Evolutionary conservation across 2,797 vertebrate species (phyloP).

Genomic region (Leontocebus nigricollis): DNA sequence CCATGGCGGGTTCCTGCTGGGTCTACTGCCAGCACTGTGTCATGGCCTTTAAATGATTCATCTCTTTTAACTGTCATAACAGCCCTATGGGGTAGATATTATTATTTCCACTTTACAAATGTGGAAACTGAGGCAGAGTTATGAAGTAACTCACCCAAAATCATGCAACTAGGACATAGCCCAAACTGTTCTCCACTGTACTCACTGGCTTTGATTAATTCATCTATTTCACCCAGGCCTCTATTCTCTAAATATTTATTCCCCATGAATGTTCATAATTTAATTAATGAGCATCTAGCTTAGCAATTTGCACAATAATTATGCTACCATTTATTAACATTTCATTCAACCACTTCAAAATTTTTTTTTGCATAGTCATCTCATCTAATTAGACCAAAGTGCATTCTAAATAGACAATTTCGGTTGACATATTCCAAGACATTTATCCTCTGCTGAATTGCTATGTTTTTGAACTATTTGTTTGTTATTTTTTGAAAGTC

Average conservation of each 20-base stretch:
- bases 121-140: background rate
- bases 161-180: background rate
- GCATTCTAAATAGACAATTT: background rate
- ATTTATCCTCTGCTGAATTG: slow-evolving; percentile 1
- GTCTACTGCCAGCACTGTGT: background rate
- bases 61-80: background rate
- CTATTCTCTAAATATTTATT: background rate
- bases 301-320: background rate
- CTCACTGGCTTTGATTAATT: background rate
- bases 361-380: background rate
- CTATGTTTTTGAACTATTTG: background rate
- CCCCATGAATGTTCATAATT: background rate
- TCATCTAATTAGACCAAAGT: background rate
- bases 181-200: background rate
- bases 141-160: background rate
- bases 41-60: background rate
- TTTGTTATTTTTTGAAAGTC: background rate
- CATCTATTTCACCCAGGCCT: background rate
- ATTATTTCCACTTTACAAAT: background rate
- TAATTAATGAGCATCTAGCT: background rate
- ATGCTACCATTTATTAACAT: background rate
- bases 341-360: background rate
- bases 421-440: background rate
- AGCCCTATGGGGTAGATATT: background rate
- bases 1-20: background rate